Percentiles rank a stretch among this genome's conserved stretches.
phyloP scores from a whole-genome alignment of 2,797 vertebrate species.

The Cheirogaleus major region DNA sequence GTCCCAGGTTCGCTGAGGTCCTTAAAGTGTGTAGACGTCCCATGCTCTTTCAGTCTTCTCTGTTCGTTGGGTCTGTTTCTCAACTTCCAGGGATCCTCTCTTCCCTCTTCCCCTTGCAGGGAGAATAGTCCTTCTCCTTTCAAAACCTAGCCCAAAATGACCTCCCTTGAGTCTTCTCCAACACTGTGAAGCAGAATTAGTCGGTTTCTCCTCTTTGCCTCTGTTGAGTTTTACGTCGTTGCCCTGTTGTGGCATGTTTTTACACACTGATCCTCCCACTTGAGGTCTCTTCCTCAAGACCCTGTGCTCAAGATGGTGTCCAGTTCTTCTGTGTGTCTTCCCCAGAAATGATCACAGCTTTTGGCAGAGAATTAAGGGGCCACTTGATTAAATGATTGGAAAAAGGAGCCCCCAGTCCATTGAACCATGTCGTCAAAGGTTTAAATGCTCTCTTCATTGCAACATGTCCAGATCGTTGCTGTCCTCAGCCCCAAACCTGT shows the following conservation, averaged over 20 bases:
- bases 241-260: rapidly evolving
- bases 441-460: not conserved
- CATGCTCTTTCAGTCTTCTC: not conserved
- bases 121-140: not conserved
- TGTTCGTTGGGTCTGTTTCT: not conserved
- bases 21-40: not conserved
- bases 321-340: not conserved
- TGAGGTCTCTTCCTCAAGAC: not conserved
- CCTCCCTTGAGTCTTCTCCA: not conserved
- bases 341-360: not conserved
- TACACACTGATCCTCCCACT: not conserved
- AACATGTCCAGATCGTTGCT: rapidly evolving
- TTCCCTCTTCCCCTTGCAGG: not conserved
- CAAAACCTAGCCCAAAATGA: not conserved
- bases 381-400: not conserved
- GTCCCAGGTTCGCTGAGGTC: rapidly evolving
- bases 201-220: not conserved
- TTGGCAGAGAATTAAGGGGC: not conserved
- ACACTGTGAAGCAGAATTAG: not conserved
- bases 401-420: not conserved
- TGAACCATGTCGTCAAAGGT: not conserved
- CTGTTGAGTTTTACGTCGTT: rapidly evolving
- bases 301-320: not conserved
- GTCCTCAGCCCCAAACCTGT: not conserved
- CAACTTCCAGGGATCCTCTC: not conserved